phyloP scores from a whole-genome alignment of 2,797 vertebrate species.

The Crotalus adamanteus region DNA sequence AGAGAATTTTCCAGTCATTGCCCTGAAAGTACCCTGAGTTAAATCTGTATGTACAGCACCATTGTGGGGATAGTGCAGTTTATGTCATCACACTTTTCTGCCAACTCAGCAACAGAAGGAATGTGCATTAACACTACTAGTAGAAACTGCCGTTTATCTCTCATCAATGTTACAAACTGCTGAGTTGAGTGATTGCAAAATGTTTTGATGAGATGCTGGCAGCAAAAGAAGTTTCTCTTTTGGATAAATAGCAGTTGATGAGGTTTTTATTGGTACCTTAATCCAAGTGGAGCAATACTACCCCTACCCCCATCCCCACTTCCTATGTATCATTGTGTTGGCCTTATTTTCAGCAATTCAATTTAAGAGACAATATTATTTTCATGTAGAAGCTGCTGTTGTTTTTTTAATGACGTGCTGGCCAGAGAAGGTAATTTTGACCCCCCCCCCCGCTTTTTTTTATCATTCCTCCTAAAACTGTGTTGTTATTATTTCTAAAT shows the following conservation, averaged over 20 bases:
- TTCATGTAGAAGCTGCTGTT: background rate
- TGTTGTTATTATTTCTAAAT: background rate
- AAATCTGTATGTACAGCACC: background rate
- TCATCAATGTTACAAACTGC: background rate
- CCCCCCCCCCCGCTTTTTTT: background rate
- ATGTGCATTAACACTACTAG: background rate
- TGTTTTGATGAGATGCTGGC: background rate
- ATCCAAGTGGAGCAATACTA: background rate
- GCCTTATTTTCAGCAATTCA: background rate
- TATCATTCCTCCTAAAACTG: background rate
- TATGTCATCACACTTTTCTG: background rate
- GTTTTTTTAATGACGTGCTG: constrained; percentile 55
- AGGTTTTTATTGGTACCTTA: background rate
- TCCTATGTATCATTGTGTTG: background rate
- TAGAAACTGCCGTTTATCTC: background rate
- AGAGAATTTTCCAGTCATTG: background rate
- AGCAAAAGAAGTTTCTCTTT: background rate
- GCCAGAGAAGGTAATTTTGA: constrained; percentile 27
- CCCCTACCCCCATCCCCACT: background rate
- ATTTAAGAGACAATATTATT: background rate
- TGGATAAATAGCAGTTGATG: background rate
- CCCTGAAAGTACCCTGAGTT: background rate
- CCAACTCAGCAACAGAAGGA: background rate
- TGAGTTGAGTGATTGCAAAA: background rate
- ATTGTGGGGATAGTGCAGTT: background rate